These are phyloP conservation scores for Glaucomys volans DNA, from an alignment of 2,113 vertebrate species.

Conservation along the genomic window DNA sequence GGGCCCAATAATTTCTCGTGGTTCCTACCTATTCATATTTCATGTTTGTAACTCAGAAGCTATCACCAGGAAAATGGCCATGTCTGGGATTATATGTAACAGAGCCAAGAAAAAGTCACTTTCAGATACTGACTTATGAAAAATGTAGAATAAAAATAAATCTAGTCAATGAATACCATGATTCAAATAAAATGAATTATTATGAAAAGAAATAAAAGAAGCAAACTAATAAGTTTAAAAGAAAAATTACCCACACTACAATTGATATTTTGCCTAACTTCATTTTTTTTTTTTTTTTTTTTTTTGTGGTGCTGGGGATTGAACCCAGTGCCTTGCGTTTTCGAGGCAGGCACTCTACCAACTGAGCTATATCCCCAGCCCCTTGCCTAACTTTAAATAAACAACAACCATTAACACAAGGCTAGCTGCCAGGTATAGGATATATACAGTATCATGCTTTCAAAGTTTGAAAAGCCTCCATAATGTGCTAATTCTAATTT, in stretches of 20 bases:
- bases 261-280: background rate
- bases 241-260: background rate
- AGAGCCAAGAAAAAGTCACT: background rate
- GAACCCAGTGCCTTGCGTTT: no score
- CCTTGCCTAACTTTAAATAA: slow-evolving; percentile 36
- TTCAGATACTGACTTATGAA: background rate
- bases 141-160: background rate
- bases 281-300: no score
- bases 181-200: slow-evolving; percentile 39
- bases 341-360: no score
- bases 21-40: background rate
- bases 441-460: background rate
- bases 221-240: background rate
- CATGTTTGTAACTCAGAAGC: background rate
- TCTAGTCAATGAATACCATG: slow-evolving; percentile 2
- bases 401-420: background rate
- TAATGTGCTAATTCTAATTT: background rate
- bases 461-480: background rate
- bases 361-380: no score
- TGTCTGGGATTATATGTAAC: background rate
- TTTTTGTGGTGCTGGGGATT: no score
- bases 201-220: slow-evolving; percentile 38
- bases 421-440: background rate
- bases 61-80: background rate
- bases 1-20: background rate